Percentiles rank a stretch among this genome's conserved stretches.
Conservation (phyloP, 2,888 invertebrate genomes). For the Corbicula japonica region DNA sequence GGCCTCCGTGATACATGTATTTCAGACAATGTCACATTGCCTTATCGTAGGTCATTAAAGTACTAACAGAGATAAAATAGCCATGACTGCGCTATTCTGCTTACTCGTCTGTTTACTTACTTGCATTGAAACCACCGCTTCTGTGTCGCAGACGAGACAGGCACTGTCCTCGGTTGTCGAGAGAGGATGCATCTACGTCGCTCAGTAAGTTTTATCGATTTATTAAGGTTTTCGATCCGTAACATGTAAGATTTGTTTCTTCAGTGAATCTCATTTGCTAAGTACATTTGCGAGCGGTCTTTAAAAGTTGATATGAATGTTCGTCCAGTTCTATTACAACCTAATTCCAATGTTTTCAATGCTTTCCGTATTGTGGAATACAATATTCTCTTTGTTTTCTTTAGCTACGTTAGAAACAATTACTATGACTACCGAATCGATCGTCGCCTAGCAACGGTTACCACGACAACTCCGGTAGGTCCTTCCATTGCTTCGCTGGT, state of each 20-base stretch:
- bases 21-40: no score
- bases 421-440: conserved; percentile 46
- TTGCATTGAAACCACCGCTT: neutral
- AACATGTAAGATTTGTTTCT: neutral
- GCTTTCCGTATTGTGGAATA: neutral
- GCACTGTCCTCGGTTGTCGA: conserved; percentile 56
- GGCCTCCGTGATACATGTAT: conserved; percentile 2
- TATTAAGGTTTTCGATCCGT: neutral
- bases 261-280: no score
- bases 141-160: conserved; percentile 11
- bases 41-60: no score
- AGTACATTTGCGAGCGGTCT: no score
- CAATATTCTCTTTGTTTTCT: conserved; percentile 1
- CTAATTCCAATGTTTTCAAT: no score
- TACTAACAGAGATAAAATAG: no score
- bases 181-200: conserved; percentile 52
- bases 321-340: no score
- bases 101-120: neutral
- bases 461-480: conserved; percentile 5
- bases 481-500: neutral
- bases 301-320: no score
- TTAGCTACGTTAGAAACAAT: conserved; percentile 58
- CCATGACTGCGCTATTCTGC: no score
- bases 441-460: conserved; percentile 15
- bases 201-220: conserved; percentile 47